These are phyloP conservation scores for Microhierax caerulescens DNA, from an alignment of 2,797 vertebrate species.

Conservation along the genomic window DNA sequence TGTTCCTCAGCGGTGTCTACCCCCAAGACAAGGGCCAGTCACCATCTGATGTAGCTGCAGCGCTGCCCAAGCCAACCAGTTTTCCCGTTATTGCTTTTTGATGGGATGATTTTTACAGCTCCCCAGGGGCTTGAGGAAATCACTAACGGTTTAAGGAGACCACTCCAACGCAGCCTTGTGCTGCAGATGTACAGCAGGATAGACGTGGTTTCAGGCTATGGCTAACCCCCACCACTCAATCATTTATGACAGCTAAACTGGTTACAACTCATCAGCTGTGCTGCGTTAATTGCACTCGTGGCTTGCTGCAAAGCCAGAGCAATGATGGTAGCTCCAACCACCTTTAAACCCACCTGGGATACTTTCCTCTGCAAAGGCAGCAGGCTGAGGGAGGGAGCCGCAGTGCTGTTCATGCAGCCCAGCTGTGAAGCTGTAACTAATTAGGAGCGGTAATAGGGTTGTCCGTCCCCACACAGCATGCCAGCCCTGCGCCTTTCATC, in stretches of 20 bases:
- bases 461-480: background rate
- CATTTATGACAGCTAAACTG: background rate
- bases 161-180: background rate
- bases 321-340: background rate
- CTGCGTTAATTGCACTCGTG: background rate
- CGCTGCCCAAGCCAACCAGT: background rate
- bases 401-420: fast-evolving
- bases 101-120: background rate
- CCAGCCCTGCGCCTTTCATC: background rate
- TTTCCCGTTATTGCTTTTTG: background rate
- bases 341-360: background rate
- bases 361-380: background rate
- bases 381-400: background rate
- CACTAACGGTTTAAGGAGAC: background rate
- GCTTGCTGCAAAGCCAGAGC: background rate
- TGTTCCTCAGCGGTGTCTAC: fast-evolving
- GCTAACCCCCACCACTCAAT: background rate
- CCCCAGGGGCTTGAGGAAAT: background rate
- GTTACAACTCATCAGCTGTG: background rate
- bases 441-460: background rate
- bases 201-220: background rate
- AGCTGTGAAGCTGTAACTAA: background rate
- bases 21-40: background rate
- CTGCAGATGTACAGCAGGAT: background rate
- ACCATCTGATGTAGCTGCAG: fast-evolving